Base-by-base conservation (phyloP, 2,888 invertebrate genomes). In the Magallana nippona region DNA sequence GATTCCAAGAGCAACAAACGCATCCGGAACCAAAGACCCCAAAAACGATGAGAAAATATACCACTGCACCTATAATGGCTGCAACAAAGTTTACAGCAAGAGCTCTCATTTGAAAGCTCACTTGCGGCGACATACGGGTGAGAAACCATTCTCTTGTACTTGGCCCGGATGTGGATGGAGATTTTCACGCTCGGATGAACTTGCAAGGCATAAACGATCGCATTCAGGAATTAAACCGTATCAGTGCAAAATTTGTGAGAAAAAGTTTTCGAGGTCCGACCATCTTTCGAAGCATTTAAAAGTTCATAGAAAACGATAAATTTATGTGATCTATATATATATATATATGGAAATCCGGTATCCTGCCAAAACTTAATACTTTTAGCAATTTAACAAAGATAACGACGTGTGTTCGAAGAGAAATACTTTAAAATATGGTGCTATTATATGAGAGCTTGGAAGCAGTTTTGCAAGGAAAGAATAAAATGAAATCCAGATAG, bases 91-190 rank as follows among this genome's bases (percentile, higher is more conserved):
- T 93, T 99, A 99, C 95, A 98, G 98, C 95, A 99, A 99, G 94
- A 98, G 98, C 78, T 98, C 98, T 13, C 99, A 99, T 95, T 95
- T 99, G 89, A 99, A 98, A 93, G 98, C 98, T 1, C 98, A 99
- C 95, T 97, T 97, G 82, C 96, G 98, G 86, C 97, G 98, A 0
- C 98, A 98, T 94, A 98, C 98, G 1, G 98, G 98, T 0, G 95
- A 95, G 89, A 95, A 95, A 85, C 95, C 95, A 3, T 95, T 95
- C 90, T 94, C 94, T 8, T 95, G 95, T 91, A 94, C 94, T 15
- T 95, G 95, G 95, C 95, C 96, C 3, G 97, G 96, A 77, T 98
- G 98, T 94, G 96, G 96, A 57, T 98, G 98, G 98, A 96, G 97
- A 89, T 98, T 98, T 95, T 98, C 98, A 22, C 95, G 98, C 84